Evolutionary conservation across 2,797 vertebrate species (phyloP), one percentile per base, ranked within the genome.

Genomic region (Gymnodraco acuticeps): DNA sequence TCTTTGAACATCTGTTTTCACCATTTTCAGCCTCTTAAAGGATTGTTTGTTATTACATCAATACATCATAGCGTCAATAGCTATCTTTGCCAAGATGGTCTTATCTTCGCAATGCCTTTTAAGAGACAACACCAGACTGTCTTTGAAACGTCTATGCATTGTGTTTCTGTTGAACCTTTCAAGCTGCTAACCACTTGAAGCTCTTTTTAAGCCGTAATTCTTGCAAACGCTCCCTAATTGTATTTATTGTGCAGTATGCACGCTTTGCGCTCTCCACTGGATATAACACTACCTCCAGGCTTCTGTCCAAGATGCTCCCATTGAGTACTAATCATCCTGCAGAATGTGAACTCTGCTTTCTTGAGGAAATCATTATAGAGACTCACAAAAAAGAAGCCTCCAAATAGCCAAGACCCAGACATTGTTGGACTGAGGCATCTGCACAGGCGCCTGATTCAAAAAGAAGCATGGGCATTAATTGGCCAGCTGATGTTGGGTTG

Each of bases 401-500:
- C 68, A 85, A 87, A 88, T 81, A 81, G 75, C 70, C 70, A 61
- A 65, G 78, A 73, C 82, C 69, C 54, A 85, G 81, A 87, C 81
- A 77, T 73, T 82, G 84, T 88, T 90, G 89, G 88, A 89, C 86
- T 80, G 83, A 87, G 87, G 90, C 85, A 38, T 89, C 83, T 88
- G 80, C 87, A 87, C 71, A 60, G 84, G 86, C 73, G 81, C 81
- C 90, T 91, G 92, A 92, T 92, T 91, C 92, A 90, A 90, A 93
- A 91, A 84, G 85, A 85, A 89, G 87, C 89, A 68, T 78, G 79
- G 84, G 66, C 83, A 90, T 91, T 92, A 93, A 93, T 92, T 91
- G 91, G 91, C 85, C 88, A 80, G 87, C 86, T 92, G 91, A 92
- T 89, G 91, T 91, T 87, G 66, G 89, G 82, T 83, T 92, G 92